Conservation (phyloP, 1,140 invertebrate species). For the Asobara japonica region DNA sequence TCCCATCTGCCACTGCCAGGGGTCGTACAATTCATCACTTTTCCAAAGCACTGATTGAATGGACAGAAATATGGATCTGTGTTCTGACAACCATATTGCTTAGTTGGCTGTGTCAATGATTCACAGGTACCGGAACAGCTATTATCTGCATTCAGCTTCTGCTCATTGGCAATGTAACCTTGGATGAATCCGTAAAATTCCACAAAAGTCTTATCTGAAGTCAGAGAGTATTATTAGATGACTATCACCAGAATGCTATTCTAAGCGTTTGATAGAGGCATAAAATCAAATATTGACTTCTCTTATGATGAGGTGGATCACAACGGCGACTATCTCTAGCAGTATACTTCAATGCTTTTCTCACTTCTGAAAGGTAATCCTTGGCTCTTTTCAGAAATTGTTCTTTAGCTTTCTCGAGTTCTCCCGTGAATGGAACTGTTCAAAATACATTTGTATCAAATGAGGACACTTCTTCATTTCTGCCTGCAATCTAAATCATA, state of each 20-base stretch:
- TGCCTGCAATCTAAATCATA: no score
- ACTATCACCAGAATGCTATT: neutral
- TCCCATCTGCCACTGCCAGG: neutral
- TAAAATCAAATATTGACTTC: neutral
- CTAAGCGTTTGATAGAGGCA: no score
- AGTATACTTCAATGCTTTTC: neutral
- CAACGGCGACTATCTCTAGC: neutral
- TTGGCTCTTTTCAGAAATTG: neutral
- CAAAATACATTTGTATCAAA: neutral
- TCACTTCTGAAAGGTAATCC: neutral
- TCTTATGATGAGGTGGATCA: neutral
- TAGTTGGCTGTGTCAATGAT: neutral
- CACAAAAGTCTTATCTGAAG: neutral
- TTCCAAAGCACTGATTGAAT: neutral
- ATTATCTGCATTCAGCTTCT: neutral
- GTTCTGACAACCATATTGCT: neutral
- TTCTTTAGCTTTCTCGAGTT: neutral
- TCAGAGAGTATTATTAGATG: neutral
- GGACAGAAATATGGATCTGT: no score
- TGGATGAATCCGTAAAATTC: neutral
- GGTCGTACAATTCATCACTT: neutral
- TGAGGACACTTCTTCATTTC: no score
- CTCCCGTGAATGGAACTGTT: neutral
- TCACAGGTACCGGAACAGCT: neutral
- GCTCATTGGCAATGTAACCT: neutral